Conservation (phyloP, 2,888 invertebrate genomes). For the Chloroclystis v-ata region DNA sequence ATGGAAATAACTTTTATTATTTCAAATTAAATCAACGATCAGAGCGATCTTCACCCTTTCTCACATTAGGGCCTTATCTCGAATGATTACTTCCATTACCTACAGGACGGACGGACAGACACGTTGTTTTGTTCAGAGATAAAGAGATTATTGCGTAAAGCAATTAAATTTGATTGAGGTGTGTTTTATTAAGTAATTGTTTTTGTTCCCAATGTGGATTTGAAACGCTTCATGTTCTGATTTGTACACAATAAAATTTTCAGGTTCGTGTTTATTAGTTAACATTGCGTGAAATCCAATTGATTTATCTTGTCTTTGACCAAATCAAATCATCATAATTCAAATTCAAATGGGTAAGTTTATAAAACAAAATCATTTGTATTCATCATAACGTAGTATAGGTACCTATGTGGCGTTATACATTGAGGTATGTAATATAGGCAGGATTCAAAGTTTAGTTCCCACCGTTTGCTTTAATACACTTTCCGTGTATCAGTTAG, state of each 20-base stretch:
- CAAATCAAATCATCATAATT: background rate
- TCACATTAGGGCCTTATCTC: slow-evolving; percentile 77
- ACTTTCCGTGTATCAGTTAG: slow-evolving; percentile 78
- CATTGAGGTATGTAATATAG: slow-evolving; percentile 14
- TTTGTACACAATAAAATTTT: slow-evolving; percentile 39
- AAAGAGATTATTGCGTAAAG: slow-evolving; percentile 77
- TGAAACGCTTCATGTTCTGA: slow-evolving; percentile 56
- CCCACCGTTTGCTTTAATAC: slow-evolving; percentile 72
- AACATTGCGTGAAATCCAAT: background rate
- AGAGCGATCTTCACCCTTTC: slow-evolving; percentile 71
- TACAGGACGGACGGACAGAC: slow-evolving; percentile 53
- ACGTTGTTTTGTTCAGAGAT: slow-evolving; percentile 72
- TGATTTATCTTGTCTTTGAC: background rate
- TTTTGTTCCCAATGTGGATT: slow-evolving; percentile 69
- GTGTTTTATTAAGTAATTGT: slow-evolving; percentile 75
- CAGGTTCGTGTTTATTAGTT: slow-evolving; percentile 15
- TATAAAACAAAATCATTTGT: background rate
- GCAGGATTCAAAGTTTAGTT: slow-evolving; percentile 38
- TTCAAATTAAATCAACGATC: slow-evolving; percentile 77
- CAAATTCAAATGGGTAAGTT: no score
- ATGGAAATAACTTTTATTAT: slow-evolving; percentile 76
- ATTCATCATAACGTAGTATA: slow-evolving; percentile 6
- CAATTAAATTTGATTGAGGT: slow-evolving; percentile 78
- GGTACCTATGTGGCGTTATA: slow-evolving; percentile 3
- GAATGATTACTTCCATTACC: slow-evolving; percentile 77